Conservation (phyloP, 1,140 invertebrate genomes). For the Aphelinus certus region DNA sequence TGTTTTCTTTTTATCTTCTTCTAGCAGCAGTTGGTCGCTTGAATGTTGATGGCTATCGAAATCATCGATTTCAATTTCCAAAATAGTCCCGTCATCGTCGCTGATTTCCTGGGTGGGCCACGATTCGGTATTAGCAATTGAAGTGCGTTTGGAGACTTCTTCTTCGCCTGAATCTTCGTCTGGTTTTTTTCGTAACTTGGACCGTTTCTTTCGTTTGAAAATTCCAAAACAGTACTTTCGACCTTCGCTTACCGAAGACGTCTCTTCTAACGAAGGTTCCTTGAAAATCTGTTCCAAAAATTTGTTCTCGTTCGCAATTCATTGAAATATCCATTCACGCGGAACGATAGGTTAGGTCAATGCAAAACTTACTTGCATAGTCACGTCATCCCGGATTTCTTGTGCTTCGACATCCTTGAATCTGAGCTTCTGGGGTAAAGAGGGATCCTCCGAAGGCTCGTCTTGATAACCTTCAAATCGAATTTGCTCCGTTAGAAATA, state of each 20-base stretch:
- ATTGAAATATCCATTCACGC: not conserved
- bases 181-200: conserved; percentile 23
- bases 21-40: conserved; percentile 25
- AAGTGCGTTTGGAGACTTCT: conserved; percentile 41
- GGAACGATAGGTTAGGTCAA: too few relatives aligned
- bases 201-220: conserved; percentile 42
- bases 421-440: conserved; percentile 28
- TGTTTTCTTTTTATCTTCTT: not conserved
- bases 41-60: conserved; percentile 34
- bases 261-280: conserved; percentile 41
- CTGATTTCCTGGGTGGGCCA: conserved; percentile 48
- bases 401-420: conserved; percentile 60
- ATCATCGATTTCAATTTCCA: conserved; percentile 47
- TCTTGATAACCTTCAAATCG: conserved; percentile 50
- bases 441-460: conserved; percentile 33
- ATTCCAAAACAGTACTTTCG: conserved; percentile 48
- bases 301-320: not conserved
- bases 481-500: too few relatives aligned
- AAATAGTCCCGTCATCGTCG: conserved; percentile 49
- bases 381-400: conserved; percentile 58
- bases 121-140: conserved; percentile 49
- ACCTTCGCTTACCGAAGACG: conserved; percentile 43
- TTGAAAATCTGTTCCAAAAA: conserved; percentile 51
- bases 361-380: conserved; percentile 53
- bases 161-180: conserved; percentile 6